Evolutionary conservation across 2,888 invertebrate genomes (phyloP).

Genomic region (Gymnocheta viridis): DNA sequence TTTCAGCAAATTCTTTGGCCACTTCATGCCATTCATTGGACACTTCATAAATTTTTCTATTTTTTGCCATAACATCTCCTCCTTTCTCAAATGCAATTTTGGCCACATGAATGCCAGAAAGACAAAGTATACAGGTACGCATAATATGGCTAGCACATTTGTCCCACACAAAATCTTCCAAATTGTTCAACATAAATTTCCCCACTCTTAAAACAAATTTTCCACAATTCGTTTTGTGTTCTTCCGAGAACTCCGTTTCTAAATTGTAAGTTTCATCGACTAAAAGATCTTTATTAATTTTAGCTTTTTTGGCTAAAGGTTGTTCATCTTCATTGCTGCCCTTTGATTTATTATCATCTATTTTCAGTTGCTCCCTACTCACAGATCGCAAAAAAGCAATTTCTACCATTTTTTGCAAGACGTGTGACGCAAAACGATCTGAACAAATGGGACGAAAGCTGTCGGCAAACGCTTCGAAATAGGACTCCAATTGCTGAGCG

Average conservation of each 20-base stretch:
- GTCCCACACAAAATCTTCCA: constrained; percentile 92
- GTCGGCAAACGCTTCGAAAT: constrained; percentile 85
- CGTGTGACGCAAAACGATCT: constrained; percentile 91
- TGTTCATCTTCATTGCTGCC: constrained; percentile 70
- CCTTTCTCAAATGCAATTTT: constrained; percentile 83
- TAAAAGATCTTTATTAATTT: constrained; percentile 70
- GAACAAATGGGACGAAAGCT: constrained; percentile 88
- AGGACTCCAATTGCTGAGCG: constrained; percentile 85
- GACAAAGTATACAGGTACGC: constrained; percentile 87
- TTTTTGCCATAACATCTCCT: constrained; percentile 75
- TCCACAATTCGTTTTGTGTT: constrained; percentile 84
- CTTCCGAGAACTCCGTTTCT: constrained; percentile 80
- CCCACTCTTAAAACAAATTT: constrained; percentile 87
- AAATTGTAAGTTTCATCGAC: constrained; percentile 78
- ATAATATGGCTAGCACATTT: constrained; percentile 89
- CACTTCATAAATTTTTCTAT: constrained; percentile 80
- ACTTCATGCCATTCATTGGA: constrained; percentile 85
- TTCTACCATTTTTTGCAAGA: constrained; percentile 86
- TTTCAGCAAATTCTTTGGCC: constrained; percentile 85
- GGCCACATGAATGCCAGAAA: constrained; percentile 85
- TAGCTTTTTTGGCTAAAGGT: constrained; percentile 77
- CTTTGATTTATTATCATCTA: constrained; percentile 65
- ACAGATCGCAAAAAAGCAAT: constrained; percentile 79
- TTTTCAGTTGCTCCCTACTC: constrained; percentile 64
- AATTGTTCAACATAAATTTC: constrained; percentile 90